Evolutionary conservation across 2,888 invertebrate species (phyloP).

Genomic region (Chymomyza amoena): DNA sequence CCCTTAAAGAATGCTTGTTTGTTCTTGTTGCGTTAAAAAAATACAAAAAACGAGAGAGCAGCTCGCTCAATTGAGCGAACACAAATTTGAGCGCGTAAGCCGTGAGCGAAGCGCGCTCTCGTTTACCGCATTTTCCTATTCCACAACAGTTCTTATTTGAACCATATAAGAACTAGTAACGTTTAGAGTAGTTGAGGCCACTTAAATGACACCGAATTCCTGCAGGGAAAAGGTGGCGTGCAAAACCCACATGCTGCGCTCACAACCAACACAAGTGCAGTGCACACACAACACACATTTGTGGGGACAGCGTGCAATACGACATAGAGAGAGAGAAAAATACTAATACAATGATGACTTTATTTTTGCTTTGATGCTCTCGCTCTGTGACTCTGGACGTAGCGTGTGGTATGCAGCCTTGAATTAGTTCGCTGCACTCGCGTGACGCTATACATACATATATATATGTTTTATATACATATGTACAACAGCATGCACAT

Average conservation of each 20-base stretch:
- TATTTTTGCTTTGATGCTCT: slow-evolving; percentile 58
- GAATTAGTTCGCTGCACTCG: slow-evolving; percentile 80
- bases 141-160: no score
- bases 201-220: no score
- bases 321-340: slow-evolving; percentile 23
- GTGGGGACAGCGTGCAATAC: neutral
- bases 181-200: no score
- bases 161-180: no score
- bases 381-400: slow-evolving; percentile 35
- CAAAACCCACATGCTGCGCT: neutral
- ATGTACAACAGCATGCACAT: neutral
- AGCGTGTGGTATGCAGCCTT: slow-evolving; percentile 79
- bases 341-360: slow-evolving; percentile 59
- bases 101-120: no score
- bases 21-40: no score
- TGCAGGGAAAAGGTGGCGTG: slow-evolving; percentile 4
- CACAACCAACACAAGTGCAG: slow-evolving; percentile 11
- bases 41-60: no score
- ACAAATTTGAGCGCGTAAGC: no score
- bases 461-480: slow-evolving; percentile 15
- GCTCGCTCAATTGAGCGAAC: no score
- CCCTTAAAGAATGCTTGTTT: no score
- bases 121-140: no score
- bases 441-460: slow-evolving; percentile 63
- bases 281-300: neutral